Conservation (phyloP, 2,888 invertebrate species). For the Plebejus melissa region DNA sequence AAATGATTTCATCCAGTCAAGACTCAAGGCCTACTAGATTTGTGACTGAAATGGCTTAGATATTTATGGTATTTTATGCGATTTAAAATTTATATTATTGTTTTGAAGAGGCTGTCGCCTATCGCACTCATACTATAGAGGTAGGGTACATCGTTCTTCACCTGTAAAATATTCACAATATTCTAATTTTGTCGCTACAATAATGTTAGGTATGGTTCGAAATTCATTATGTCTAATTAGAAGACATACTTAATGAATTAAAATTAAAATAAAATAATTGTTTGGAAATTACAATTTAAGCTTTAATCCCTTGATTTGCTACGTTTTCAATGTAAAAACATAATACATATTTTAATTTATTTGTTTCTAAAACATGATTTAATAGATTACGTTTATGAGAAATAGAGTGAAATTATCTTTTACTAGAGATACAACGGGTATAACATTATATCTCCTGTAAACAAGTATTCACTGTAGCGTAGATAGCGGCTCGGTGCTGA, state of each 20-base stretch:
- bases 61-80: too few species aligned
- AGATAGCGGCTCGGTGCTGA: slow-evolving; percentile 57
- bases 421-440: slow-evolving; percentile 65
- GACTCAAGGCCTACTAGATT: background rate
- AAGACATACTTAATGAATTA: too few species aligned
- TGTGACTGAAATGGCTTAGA: background rate
- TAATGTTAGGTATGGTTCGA: background rate
- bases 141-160: background rate
- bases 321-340: too few species aligned
- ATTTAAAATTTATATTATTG: too few species aligned
- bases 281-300: too few species aligned
- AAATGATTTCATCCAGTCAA: background rate
- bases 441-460: slow-evolving; percentile 70
- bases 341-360: background rate
- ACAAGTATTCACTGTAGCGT: slow-evolving; percentile 58
- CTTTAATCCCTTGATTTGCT: too few species aligned
- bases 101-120: too few species aligned
- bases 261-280: too few species aligned
- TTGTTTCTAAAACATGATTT: background rate
- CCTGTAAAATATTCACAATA: background rate
- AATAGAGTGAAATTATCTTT: slow-evolving; percentile 55
- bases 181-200: background rate
- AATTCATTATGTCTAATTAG: background rate
- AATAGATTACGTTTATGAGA: slow-evolving; percentile 39
- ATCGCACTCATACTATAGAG: too few species aligned